Evolutionary conservation across 2,113 vertebrate genomes (phyloP).

Genomic region (Xenopus borealis): DNA sequence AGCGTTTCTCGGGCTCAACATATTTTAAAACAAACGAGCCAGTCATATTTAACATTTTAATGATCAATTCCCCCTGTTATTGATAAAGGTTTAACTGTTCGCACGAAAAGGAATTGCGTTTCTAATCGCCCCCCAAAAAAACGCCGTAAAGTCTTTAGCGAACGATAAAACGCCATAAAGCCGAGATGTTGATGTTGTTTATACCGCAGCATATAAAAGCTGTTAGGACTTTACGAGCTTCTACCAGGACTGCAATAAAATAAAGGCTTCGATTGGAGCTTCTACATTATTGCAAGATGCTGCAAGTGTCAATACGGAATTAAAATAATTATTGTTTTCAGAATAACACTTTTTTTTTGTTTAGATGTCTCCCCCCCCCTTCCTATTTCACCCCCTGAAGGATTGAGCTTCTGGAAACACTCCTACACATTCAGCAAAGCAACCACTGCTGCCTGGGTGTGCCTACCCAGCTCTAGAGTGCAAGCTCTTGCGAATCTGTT

Average conservation of each 20-base stretch:
- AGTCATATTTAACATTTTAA: slow-evolving; percentile 83
- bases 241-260: slow-evolving; percentile 69
- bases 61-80: slow-evolving; percentile 82
- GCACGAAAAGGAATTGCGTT: slow-evolving; percentile 65
- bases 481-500: too few species aligned
- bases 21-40: slow-evolving; percentile 78
- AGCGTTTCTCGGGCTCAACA: slow-evolving; percentile 60
- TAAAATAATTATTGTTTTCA: slow-evolving; percentile 58
- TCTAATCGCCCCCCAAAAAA: slow-evolving; percentile 67
- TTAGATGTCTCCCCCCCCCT: not conserved
- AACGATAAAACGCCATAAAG: slow-evolving; percentile 87
- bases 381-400: slow-evolving; percentile 12
- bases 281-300: slow-evolving; percentile 61
- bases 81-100: slow-evolving; percentile 81
- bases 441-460: too few species aligned
- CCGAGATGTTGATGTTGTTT: slow-evolving; percentile 83
- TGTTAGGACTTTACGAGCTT: slow-evolving; percentile 78
- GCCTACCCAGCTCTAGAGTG: too few species aligned
- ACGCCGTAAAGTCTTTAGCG: slow-evolving; percentile 88
- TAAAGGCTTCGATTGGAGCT: slow-evolving; percentile 63
- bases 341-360: slow-evolving; percentile 40
- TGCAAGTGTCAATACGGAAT: slow-evolving; percentile 67
- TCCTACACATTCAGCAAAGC: too few species aligned
- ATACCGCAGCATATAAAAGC: slow-evolving; percentile 79
- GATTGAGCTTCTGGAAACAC: slow-evolving; percentile 40